phyloP scores from a whole-genome alignment of 2,888 invertebrate species.

The Andrena camellia region DNA sequence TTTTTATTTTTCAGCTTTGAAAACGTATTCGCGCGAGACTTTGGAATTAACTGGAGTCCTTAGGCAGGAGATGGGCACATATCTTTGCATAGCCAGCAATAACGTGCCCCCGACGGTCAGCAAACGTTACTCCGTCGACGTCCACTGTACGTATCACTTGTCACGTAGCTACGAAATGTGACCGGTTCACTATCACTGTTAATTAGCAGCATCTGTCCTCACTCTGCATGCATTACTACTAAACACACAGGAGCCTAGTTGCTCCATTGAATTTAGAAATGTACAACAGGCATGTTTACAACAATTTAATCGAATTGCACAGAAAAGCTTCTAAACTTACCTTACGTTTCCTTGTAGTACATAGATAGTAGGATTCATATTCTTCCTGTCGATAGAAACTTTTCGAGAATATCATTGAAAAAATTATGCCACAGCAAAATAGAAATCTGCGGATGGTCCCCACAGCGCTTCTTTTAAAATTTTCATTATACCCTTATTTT shows the following conservation, averaged over 20 bases:
- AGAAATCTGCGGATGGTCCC: too few relatives aligned
- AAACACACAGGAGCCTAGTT: background rate
- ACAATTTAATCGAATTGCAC: background rate
- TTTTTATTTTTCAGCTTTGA: constrained; percentile 81
- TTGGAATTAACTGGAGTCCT: constrained; percentile 91
- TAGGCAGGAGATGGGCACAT: constrained; percentile 93
- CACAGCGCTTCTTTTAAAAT: too few relatives aligned
- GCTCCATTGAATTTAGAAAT: background rate
- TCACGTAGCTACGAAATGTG: constrained; percentile 8
- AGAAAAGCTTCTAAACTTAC: background rate
- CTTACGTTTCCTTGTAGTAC: too few relatives aligned
- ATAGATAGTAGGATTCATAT: too few relatives aligned
- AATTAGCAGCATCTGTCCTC: constrained; percentile 41
- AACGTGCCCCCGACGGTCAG: constrained; percentile 93
- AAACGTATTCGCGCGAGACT: constrained; percentile 90
- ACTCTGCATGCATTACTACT: constrained; percentile 8
- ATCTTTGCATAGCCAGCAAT: constrained; percentile 94
- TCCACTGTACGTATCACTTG: constrained; percentile 86
- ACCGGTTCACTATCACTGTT: constrained; percentile 29
- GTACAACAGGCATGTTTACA: background rate
- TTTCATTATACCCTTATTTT: too few relatives aligned
- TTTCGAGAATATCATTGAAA: too few relatives aligned
- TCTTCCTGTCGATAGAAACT: too few relatives aligned
- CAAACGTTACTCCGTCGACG: constrained; percentile 93
- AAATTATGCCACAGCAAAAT: too few relatives aligned